These are phyloP conservation scores for Bufotes viridis DNA, from an alignment of 2,797 vertebrate species.

Conservation along the genomic window DNA sequence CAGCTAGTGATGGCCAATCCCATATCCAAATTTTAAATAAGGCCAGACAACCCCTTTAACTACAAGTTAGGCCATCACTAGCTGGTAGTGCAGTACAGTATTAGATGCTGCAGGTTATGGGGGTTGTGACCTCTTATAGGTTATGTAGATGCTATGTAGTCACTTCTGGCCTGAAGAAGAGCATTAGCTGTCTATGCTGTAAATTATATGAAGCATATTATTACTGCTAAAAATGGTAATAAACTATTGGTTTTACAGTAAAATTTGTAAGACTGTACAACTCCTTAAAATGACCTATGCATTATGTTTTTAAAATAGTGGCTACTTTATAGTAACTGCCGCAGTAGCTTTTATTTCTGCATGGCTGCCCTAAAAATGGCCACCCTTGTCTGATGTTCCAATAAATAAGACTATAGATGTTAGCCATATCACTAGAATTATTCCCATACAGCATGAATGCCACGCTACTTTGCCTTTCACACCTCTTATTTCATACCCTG, in stretches of 20 bases:
- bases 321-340: not conserved
- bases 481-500: not conserved
- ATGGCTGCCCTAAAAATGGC: not conserved
- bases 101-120: too few species aligned
- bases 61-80: too few species aligned
- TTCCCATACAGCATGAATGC: not conserved
- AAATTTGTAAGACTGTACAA: not conserved
- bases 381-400: not conserved
- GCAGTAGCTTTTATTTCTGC: not conserved
- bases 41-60: too few species aligned
- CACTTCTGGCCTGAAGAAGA: too few species aligned
- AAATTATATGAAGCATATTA: not conserved
- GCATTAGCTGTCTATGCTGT: too few species aligned
- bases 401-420: constrained; percentile 1
- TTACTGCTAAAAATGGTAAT: not conserved
- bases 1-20: too few species aligned
- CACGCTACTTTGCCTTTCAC: not conserved
- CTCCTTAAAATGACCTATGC: not conserved
- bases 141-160: too few species aligned
- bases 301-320: not conserved
- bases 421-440: constrained; percentile 6
- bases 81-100: too few species aligned
- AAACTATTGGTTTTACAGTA: not conserved
- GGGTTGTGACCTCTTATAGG: too few species aligned
- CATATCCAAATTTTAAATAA: too few species aligned